Evolutionary conservation across 2,888 invertebrate genomes (phyloP).

Genomic region (Acanthacorydalis orientalis): DNA sequence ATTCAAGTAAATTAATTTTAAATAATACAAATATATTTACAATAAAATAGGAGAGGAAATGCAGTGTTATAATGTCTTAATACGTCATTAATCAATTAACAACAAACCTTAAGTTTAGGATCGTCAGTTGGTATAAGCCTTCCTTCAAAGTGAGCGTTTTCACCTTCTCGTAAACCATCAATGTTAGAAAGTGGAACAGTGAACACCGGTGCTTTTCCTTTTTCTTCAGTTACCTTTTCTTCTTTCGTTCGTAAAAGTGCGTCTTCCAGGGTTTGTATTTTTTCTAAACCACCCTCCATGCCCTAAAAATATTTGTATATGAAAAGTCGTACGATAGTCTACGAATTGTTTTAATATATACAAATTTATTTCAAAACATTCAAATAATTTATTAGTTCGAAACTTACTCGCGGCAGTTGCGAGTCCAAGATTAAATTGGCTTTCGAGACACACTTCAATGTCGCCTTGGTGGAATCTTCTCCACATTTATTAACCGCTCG

Average conservation of each 20-base stretch:
- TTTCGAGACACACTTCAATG: conserved; percentile 73
- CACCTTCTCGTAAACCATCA: conserved; percentile 75
- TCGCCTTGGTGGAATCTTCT: conserved; percentile 69
- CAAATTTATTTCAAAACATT: not conserved
- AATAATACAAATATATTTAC: not conserved
- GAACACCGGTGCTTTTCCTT: conserved; percentile 77
- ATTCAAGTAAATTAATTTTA: conserved; percentile 4
- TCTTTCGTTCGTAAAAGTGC: conserved; percentile 64
- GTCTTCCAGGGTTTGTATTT: conserved; percentile 83
- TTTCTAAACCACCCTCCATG: conserved; percentile 90
- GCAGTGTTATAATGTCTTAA: not conserved
- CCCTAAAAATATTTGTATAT: conserved; percentile 32
- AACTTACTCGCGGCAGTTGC: conserved; percentile 69
- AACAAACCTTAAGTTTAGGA: conserved; percentile 57
- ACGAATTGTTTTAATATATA: too few species aligned
- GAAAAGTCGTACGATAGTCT: too few species aligned
- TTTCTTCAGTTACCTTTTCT: conserved; percentile 53
- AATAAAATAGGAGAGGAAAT: not conserved
- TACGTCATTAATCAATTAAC: not conserved
- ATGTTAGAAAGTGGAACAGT: conserved; percentile 78
- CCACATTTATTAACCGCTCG: conserved; percentile 85
- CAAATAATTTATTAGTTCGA: not conserved
- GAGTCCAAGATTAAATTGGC: conserved; percentile 81
- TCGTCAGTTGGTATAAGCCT: conserved; percentile 79
- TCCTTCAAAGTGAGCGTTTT: conserved; percentile 83